Evolutionary conservation across 2,888 invertebrate species (phyloP).

Genomic region (Gari tellinella): DNA sequence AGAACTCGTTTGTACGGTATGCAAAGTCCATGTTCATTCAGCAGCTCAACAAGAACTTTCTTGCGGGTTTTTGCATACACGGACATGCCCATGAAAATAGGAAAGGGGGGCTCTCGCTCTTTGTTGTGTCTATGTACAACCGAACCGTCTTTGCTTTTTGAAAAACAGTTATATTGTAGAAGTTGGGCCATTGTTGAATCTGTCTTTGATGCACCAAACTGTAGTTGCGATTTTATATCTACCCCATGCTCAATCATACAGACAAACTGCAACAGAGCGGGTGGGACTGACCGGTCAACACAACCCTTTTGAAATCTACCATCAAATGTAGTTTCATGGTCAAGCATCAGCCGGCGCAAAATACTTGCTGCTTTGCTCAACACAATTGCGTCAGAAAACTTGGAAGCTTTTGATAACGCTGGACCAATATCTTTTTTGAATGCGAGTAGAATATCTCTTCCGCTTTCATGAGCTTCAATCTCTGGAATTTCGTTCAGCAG

Average conservation of each 20-base stretch:
- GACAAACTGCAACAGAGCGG: slow-evolving; percentile 20
- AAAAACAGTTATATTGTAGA: slow-evolving; percentile 37
- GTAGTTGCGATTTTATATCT: slow-evolving; percentile 32
- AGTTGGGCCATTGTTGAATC: slow-evolving; percentile 25
- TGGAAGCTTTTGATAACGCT: slow-evolving; percentile 16
- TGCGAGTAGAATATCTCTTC: slow-evolving; percentile 52
- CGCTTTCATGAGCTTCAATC: slow-evolving; percentile 41
- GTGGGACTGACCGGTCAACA: slow-evolving; percentile 25
- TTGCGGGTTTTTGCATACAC: too few relatives aligned
- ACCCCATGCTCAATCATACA: slow-evolving; percentile 39
- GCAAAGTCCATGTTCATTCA: slow-evolving; percentile 11
- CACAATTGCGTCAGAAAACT: slow-evolving; percentile 53
- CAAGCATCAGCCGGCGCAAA: slow-evolving; percentile 41
- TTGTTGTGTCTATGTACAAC: slow-evolving; percentile 16
- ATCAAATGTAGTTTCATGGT: slow-evolving; percentile 30
- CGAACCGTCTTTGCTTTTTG: slow-evolving; percentile 13
- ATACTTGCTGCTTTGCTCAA: slow-evolving; percentile 56
- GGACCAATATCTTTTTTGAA: slow-evolving; percentile 53
- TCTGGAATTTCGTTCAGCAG: slow-evolving; percentile 33
- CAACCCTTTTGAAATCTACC: slow-evolving; percentile 39
- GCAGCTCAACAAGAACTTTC: slow-evolving; percentile 26
- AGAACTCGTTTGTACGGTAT: slow-evolving; percentile 69
- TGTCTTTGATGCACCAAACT: slow-evolving; percentile 12
- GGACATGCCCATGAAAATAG: slow-evolving; percentile 28
- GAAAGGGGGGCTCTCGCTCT: slow-evolving; percentile 39